A percentile compares a stretch with the other conserved stretches of the same genome.
These are phyloP conservation scores for Stenotaenia linearis DNA, from an alignment of 2,888 invertebrate genomes.

Conservation along the genomic window DNA sequence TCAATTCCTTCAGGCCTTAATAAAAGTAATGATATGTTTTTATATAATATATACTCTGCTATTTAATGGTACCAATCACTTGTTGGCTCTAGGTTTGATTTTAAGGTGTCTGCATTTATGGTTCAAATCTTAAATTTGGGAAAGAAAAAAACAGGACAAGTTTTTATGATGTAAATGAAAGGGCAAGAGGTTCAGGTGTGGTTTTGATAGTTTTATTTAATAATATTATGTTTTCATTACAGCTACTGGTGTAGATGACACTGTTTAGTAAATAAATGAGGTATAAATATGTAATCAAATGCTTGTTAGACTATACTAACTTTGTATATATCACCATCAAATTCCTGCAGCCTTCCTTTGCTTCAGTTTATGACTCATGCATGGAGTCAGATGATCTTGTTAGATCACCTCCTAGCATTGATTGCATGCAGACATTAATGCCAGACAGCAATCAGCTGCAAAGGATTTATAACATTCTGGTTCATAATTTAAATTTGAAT, in stretches of 20 bases:
- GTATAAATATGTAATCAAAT: background rate
- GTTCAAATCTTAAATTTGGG: background rate
- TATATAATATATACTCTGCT: background rate
- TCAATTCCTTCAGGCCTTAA: background rate
- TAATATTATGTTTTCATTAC: background rate
- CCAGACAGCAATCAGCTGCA: background rate
- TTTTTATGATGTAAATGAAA: background rate
- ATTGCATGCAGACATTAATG: background rate
- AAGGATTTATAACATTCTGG: background rate
- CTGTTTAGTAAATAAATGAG: background rate
- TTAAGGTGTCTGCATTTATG: background rate
- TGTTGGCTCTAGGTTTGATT: background rate
- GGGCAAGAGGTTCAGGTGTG: background rate
- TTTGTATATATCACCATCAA: background rate
- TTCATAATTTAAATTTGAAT: background rate
- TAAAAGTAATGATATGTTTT: background rate
- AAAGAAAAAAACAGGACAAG: background rate
- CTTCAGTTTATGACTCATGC: background rate
- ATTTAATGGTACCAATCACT: background rate
- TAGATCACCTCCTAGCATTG: background rate
- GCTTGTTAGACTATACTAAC: background rate
- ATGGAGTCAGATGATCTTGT: background rate
- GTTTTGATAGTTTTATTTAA: background rate
- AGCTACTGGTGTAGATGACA: background rate
- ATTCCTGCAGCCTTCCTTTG: background rate